Evolutionary conservation across 2,113 vertebrate genomes (phyloP).

Genomic region (Halichoerus grypus): DNA sequence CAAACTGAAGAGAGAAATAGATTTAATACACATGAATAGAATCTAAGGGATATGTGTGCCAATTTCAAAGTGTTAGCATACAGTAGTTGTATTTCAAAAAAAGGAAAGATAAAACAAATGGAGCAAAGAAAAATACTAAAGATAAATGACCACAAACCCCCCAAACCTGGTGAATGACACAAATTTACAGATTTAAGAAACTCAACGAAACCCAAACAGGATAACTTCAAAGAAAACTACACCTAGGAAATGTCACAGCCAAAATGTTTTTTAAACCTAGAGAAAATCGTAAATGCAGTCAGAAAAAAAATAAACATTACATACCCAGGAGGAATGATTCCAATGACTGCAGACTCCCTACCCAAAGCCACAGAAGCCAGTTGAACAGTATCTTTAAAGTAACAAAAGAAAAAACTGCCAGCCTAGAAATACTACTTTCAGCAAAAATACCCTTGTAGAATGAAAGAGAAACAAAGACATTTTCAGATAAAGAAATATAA

Average conservation of each 20-base stretch:
- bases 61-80: conserved; percentile 38
- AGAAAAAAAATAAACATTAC: background rate
- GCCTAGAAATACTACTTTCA: background rate
- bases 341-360: background rate
- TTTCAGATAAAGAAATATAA: background rate
- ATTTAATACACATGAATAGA: background rate
- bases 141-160: background rate
- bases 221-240: background rate
- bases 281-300: background rate
- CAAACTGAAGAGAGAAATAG: background rate
- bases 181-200: background rate
- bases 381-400: background rate
- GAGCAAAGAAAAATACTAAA: background rate
- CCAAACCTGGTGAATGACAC: background rate
- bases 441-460: conserved; percentile 14
- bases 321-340: background rate
- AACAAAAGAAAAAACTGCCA: background rate
- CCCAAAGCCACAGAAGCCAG: background rate
- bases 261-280: background rate
- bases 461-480: background rate
- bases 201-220: background rate
- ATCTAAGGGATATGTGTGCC: background rate
- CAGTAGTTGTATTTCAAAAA: background rate
- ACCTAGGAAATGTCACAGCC: background rate
- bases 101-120: background rate